Evolutionary conservation across 1,140 invertebrate genomes (phyloP).

Genomic region (Rhopalosiphum maidis): DNA sequence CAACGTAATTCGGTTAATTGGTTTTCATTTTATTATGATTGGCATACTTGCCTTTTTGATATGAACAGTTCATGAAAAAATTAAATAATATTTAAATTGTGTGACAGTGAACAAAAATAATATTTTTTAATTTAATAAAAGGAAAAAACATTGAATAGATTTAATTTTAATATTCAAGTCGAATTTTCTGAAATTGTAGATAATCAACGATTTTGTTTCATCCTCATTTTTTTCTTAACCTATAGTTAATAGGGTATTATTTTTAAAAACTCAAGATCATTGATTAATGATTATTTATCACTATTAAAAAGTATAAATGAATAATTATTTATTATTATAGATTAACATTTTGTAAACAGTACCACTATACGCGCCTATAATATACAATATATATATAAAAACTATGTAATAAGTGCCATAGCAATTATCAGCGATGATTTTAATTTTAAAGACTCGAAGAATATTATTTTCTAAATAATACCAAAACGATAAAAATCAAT

Average conservation of each 20-base stretch:
- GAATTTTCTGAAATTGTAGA: too few species aligned
- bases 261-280: background rate
- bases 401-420: background rate
- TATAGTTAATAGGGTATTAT: background rate
- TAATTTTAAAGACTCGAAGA: background rate
- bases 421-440: background rate
- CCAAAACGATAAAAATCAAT: background rate
- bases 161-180: too few species aligned
- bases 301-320: background rate
- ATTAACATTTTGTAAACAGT: too few species aligned
- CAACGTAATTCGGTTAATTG: background rate
- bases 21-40: background rate
- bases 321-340: too few species aligned
- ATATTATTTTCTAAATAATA: background rate
- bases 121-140: too few species aligned
- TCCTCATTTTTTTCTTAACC: background rate
- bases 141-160: too few species aligned
- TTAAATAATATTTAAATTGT: background rate
- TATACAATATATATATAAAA: too few species aligned
- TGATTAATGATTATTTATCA: background rate
- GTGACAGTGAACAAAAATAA: background rate
- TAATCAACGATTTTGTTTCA: too few species aligned
- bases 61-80: background rate
- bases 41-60: background rate
- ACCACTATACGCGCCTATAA: too few species aligned